phyloP scores from a whole-genome alignment of 2,113 vertebrate genomes.

The Halichoerus grypus region DNA sequence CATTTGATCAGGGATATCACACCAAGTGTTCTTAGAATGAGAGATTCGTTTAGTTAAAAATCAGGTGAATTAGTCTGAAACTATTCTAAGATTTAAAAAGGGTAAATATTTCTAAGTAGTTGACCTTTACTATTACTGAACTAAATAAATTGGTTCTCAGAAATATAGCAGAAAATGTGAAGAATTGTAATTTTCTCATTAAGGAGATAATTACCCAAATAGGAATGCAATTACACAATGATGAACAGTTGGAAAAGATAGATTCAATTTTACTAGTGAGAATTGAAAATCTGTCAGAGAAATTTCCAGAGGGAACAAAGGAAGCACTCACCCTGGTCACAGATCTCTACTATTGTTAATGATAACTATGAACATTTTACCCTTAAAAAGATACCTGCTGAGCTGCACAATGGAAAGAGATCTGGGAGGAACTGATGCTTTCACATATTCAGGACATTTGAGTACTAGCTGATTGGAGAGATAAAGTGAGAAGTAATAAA shows the following conservation, averaged over 20 bases:
- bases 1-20: background rate
- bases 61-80: background rate
- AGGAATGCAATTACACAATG: constrained; percentile 77
- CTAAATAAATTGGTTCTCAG: constrained; percentile 70
- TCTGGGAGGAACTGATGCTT: constrained; percentile 54
- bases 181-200: constrained; percentile 80
- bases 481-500: constrained; percentile 35
- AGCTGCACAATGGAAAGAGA: constrained; percentile 61
- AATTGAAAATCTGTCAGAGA: constrained; percentile 79
- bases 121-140: constrained; percentile 69
- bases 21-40: background rate
- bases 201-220: constrained; percentile 81
- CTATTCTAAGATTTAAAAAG: background rate
- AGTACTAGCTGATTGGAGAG: constrained; percentile 53
- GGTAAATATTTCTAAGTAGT: constrained; percentile 72
- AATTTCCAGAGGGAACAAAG: constrained; percentile 77
- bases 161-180: constrained; percentile 69
- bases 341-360: constrained; percentile 78
- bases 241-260: constrained; percentile 70
- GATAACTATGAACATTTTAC: constrained; percentile 74
- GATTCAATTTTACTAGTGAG: constrained; percentile 79
- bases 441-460: constrained; percentile 65
- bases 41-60: background rate
- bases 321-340: constrained; percentile 63
- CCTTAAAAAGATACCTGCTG: constrained; percentile 70